A percentile compares a stretch with the other conserved stretches of the same genome.
Evolutionary conservation across 1,140 invertebrate species (phyloP).

Genomic region (Hyles euphorbiae): DNA sequence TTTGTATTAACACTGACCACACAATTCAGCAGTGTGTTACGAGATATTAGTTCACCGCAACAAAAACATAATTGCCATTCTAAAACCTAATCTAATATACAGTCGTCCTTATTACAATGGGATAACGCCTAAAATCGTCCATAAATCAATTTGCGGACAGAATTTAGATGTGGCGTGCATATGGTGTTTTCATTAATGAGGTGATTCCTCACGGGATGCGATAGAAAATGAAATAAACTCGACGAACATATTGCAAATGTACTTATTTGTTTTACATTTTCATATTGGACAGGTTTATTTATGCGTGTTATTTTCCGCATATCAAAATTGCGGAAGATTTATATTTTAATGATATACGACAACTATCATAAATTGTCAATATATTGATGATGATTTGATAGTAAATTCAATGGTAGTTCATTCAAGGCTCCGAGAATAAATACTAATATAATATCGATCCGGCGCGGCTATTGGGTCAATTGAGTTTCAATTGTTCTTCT

Average conservation of each 20-base stretch:
- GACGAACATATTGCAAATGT: conserved; percentile 27
- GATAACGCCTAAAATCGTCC: conserved; percentile 13
- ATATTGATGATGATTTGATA: too few species aligned
- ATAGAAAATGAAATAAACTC: conserved; percentile 30
- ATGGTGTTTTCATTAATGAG: conserved; percentile 34
- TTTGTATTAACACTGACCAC: neutral
- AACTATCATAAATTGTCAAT: too few species aligned
- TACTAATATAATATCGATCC: too few species aligned
- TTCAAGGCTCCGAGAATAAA: too few species aligned
- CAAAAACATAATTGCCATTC: conserved; percentile 11
- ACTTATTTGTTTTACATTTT: conserved; percentile 21
- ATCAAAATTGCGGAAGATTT: too few species aligned
- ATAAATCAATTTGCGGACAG: conserved; percentile 6
- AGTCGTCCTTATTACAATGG: conserved; percentile 6
- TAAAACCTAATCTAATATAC: conserved; percentile 5
- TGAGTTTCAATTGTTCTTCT: too few species aligned
- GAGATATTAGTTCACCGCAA: conserved; percentile 20
- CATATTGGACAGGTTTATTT: neutral
- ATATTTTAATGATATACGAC: too few species aligned
- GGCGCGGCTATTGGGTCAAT: too few species aligned
- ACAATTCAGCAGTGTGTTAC: conserved; percentile 14
- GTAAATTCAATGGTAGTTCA: too few species aligned
- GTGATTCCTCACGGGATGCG: conserved; percentile 31
- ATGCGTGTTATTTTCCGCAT: too few species aligned
- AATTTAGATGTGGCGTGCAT: conserved; percentile 19